Evolutionary conservation across 64 coral and sea anemone genomes (phyloP), one percentile per base, ranked within the genome.

Genomic region (Montipora efflorescens): DNA sequence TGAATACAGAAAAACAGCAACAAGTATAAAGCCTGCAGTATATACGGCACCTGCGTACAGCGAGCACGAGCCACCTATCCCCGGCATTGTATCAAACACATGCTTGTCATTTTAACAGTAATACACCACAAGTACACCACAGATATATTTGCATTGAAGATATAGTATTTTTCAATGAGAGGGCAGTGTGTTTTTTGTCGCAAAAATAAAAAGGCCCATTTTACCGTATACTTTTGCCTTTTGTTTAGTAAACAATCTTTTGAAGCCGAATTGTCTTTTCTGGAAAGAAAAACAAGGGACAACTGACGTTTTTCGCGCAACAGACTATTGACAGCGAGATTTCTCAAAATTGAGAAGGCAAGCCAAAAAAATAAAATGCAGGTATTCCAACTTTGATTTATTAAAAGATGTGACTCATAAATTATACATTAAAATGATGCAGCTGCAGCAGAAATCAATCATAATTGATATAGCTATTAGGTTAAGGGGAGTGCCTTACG

Each of bases 61-160:
- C 62, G 3, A 86, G 45, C 8, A 45, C 18, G 15, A 49, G 76
- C 44, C 66, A 55, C 45, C 16, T 25, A 45, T 86, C 9, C 44
- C 46, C 18, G 11, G 59, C 36, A 45, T 86, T 86, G 82, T 86
- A 43, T 71, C 19, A 86, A 86, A 86, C 64, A 86, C 48, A 67
- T 71, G 62, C 82, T 43, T 86, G 82, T 66, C 66, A 49, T 71
- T 71, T 86, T 86, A 51, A 86, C 45, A 12, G 62, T 23, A 86
- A 86, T 71, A 46, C 16, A 49, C 43, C 66, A 71, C 66, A 21
- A 67, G 58, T 52, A 49, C 48, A 71, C 4, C 66, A 66, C 62
- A 20, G 46, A 86, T 13, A 86, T 22, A 71, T 86, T 86, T 70
- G 66, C 66, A 71, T 86, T 86, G 82, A 49, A 72, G 82, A 69